Evolutionary conservation across 2,888 invertebrate species (phyloP), one percentile per base, ranked within the genome.

Genomic region (Andrena haemorrhoa): DNA sequence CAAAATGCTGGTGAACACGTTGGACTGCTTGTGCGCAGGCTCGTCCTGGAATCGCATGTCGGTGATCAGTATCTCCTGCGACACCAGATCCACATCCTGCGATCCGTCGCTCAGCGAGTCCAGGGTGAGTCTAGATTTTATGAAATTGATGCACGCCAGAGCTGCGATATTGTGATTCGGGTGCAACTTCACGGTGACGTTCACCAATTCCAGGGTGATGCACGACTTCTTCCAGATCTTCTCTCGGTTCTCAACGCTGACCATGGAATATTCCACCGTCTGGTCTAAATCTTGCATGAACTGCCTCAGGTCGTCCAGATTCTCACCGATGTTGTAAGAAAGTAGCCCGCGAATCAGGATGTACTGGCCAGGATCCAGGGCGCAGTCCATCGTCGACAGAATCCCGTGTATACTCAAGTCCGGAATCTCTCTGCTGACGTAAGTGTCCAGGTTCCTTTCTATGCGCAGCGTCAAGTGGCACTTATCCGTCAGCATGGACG

Each of bases 31-130:
- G 91, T 97, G 96, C 64, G 95, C 96, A 5, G 97, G 96, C 91
- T 96, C 95, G 75, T 93, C 94, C 89, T 95, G 94, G 92, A 95
- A 96, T 65, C 98, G 95, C 16, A 97, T 97, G 94, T 98, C 98
- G 70, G 96, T 96, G 68, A 98, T 96, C 23, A 97, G 94, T 91
- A 98, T 98, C 94, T 98, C 98, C 94, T 97, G 97, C 0, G 98
- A 99, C 0, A 98, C 98, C 26, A 99, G 95, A 94, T 98, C 98
- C 70, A 99, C 96, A 91, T 98, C 98, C 94, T 98, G 98, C 16
- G 98, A 97, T 64, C 97, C 96, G 94, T 99, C 98, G 88, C 98
- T 98, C 92, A 96, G 97, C 4, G 97, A 96, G 93, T 98, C 98
- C 71, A 98, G 96, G 58, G 97, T 97, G 61, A 99, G 95, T 23